Base-by-base conservation (phyloP, 2,797 vertebrate species). In the Leptatherina wallacei region DNA sequence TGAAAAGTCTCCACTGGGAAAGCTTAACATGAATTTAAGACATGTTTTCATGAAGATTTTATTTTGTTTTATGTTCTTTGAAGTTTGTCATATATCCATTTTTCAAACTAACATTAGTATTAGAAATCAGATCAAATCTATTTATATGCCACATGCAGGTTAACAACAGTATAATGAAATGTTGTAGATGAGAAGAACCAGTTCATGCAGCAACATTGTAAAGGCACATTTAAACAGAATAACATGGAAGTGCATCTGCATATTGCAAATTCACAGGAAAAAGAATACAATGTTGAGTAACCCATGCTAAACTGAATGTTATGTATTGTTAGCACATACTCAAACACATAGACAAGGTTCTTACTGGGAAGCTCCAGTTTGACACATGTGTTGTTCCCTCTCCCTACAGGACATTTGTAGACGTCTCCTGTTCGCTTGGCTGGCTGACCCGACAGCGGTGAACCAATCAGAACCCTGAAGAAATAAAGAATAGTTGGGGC, bases 381-480 rank as follows among this genome's bases (percentile, higher is more conserved):
- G 69, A 94, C 65, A 59, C 98, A 99, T 4, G 85, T 93, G 51
- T 93, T 87, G 67, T 61, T 58, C 29, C 71, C 84, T 51, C 49
- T 93, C 33, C 95, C 94, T 29, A 97, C 96, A 0, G 95, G 96
- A 78, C 98, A 99, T 89, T 97, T 99, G 88, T 99, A 99, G 59
- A 99, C 97, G 61, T 99, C 98, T 33, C 98, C 98, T 1, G 96
- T 99, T 87, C 96, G 93, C 80, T 93, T 95, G 12, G 92, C 81
- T 18, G 97, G 97, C 59, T 99, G 98, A 29, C 98, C 98, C 64
- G 94, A 95, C 81, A 97, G 86, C 0, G 98, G 98, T 52, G 98
- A 97, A 69, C 98, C 98, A 92, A 99, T 97, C 70, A 99, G 95
- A 66, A 99, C 95, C 98, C 98, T 99, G 66, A 10, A 71, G n/a